These are phyloP conservation scores for Characodon lateralis DNA, from an alignment of 2,797 vertebrate genomes.

Conservation along the genomic window DNA sequence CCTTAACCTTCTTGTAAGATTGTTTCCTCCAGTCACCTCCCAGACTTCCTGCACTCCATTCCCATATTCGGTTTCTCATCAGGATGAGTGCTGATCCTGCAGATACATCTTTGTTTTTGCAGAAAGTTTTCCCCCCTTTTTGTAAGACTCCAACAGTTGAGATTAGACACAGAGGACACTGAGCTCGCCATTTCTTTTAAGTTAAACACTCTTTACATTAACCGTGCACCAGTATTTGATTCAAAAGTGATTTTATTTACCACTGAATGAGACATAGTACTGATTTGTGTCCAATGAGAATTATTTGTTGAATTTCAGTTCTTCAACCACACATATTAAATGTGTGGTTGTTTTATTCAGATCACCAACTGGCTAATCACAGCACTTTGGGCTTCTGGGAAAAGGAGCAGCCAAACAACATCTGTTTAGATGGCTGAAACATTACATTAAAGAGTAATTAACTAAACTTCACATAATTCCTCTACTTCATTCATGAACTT, in stretches of 20 bases:
- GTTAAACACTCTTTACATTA: not conserved
- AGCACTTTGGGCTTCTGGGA: not conserved
- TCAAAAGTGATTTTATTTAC: not conserved
- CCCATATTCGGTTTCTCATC: slow-evolving; percentile 53
- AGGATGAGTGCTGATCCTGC: slow-evolving; percentile 43
- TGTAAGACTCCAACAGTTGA: not conserved
- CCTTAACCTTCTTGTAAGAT: slow-evolving; percentile 23
- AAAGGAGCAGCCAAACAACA: not conserved
- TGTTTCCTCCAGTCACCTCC: slow-evolving; percentile 53
- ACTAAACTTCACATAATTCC: not conserved
- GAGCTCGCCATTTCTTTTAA: not conserved
- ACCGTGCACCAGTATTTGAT: not conserved
- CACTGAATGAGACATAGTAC: not conserved
- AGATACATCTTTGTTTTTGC: slow-evolving; percentile 55
- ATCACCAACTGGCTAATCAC: not conserved
- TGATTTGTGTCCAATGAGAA: not conserved
- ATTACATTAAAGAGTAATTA: not conserved
- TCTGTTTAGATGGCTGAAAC: not conserved
- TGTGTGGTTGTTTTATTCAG: not conserved
- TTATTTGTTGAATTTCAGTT: not conserved
- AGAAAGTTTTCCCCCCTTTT: slow-evolving; percentile 6
- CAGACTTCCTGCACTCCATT: slow-evolving; percentile 48
- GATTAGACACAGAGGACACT: not conserved
- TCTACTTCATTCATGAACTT: not conserved
- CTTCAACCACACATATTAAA: not conserved